These are phyloP conservation scores for Cheirogaleus major DNA, from an alignment of 2,797 vertebrate species.

Conservation along the genomic window DNA sequence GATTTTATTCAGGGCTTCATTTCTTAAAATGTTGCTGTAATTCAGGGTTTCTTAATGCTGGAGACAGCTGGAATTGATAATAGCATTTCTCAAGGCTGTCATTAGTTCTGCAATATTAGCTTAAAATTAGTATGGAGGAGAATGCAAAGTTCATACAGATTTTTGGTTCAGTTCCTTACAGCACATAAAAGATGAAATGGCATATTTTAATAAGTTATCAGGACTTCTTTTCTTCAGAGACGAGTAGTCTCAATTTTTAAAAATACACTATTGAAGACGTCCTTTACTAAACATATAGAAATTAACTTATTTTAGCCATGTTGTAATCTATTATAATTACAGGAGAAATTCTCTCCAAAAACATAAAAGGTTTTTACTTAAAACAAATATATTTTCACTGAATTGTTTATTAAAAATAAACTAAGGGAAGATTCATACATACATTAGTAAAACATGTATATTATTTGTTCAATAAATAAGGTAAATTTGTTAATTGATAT, in stretches of 20 bases:
- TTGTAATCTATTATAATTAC: not conserved
- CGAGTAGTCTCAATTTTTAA: not conserved
- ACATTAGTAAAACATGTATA: not conserved
- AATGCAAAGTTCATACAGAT: slow-evolving; percentile 63
- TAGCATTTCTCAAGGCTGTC: slow-evolving; percentile 56
- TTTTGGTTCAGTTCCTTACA: slow-evolving; percentile 63
- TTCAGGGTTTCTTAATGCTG: slow-evolving; percentile 38
- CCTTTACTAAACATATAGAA: not conserved
- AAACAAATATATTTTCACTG: not conserved
- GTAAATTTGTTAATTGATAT: not conserved
- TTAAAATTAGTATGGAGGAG: slow-evolving; percentile 66
- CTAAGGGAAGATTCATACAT: not conserved
- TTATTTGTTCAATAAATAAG: not conserved
- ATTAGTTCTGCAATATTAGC: slow-evolving; percentile 68
- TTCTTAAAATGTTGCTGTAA: slow-evolving; percentile 65
- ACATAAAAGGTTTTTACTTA: not conserved
- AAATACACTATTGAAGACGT: not conserved
- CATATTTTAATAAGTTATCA: slow-evolving; percentile 39
- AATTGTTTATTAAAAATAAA: not conserved
- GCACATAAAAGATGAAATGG: slow-evolving; percentile 46
- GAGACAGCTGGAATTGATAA: slow-evolving; percentile 74
- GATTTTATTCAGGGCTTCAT: slow-evolving; percentile 59
- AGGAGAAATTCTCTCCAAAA: not conserved
- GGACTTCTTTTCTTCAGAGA: slow-evolving; percentile 1
- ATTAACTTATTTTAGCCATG: not conserved